Evolutionary conservation across 2,113 vertebrate species (phyloP).

Genomic region (Procavia capensis): DNA sequence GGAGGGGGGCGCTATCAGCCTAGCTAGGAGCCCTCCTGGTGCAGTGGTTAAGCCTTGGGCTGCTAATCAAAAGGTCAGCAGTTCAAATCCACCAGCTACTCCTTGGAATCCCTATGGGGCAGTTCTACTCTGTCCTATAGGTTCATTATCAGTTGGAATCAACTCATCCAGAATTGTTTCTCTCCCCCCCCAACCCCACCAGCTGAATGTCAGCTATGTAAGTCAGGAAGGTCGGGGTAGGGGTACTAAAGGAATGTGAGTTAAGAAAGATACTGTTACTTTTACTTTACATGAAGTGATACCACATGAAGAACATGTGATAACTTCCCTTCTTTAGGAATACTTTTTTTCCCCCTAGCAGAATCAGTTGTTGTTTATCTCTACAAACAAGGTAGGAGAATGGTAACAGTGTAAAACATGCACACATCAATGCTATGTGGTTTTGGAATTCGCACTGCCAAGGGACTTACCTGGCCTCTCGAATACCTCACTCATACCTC

Average conservation of each 20-base stretch:
- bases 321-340: constrained; percentile 4
- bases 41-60: too few species aligned
- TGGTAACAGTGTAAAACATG: background rate
- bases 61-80: too few species aligned
- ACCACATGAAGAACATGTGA: background rate
- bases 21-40: too few species aligned
- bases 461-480: background rate
- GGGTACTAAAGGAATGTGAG: background rate
- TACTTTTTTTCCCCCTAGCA: background rate
- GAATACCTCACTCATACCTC: background rate
- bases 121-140: too few species aligned
- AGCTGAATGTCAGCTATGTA: background rate
- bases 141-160: too few species aligned
- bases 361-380: background rate
- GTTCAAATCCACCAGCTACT: too few species aligned
- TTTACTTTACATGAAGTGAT: background rate
- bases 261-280: background rate
- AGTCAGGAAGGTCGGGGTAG: background rate
- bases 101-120: too few species aligned
- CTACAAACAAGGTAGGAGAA: background rate
- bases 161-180: too few species aligned
- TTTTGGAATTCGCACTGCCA: background rate
- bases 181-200: too few species aligned
- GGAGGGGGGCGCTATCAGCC: background rate
- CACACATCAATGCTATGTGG: background rate